Percentiles rank a stretch among this genome's conserved stretches.
These are phyloP conservation scores for Aphodius sticticus DNA, from an alignment of 2,888 invertebrate species.

Conservation along the genomic window DNA sequence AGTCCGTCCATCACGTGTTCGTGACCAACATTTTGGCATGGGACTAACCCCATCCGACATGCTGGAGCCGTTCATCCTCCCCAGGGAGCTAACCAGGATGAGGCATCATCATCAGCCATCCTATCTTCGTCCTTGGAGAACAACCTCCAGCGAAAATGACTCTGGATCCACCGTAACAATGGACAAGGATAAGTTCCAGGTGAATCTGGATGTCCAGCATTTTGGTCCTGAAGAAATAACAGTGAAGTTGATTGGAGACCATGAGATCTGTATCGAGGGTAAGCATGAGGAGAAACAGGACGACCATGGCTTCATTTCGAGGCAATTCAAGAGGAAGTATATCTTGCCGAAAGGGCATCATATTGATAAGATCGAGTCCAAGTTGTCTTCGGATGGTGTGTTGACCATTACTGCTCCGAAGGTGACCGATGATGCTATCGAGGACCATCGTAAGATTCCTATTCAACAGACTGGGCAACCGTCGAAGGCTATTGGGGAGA, in stretches of 20 bases:
- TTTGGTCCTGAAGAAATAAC: constrained; percentile 81
- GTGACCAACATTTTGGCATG: constrained; percentile 60
- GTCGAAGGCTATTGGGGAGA: constrained; percentile 23
- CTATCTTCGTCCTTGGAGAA: constrained; percentile 59
- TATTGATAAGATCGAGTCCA: constrained; percentile 74
- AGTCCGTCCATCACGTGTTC: constrained; percentile 43
- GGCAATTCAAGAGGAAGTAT: constrained; percentile 80
- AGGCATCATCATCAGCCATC: neutral
- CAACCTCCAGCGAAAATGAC: constrained; percentile 67
- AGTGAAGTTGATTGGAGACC: constrained; percentile 74
- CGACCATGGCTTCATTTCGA: constrained; percentile 78
- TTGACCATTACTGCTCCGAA: constrained; percentile 73
- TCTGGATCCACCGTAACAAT: constrained; percentile 65
- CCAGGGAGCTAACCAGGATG: constrained; percentile 12
- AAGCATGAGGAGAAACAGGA: constrained; percentile 80
- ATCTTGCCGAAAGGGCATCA: constrained; percentile 78
- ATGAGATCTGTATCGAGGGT: constrained; percentile 77
- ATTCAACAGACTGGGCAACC: constrained; percentile 30
- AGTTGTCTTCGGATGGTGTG: constrained; percentile 79
- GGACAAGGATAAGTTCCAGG: constrained; percentile 75
- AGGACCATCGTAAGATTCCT: constrained; percentile 26
- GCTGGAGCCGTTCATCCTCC: constrained; percentile 52
- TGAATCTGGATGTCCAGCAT: constrained; percentile 78
- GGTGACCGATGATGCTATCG: constrained; percentile 52
- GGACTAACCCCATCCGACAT: constrained; percentile 60